These are phyloP conservation scores for Tiliacea aurago DNA, from an alignment of 2,888 invertebrate genomes.

Conservation along the genomic window DNA sequence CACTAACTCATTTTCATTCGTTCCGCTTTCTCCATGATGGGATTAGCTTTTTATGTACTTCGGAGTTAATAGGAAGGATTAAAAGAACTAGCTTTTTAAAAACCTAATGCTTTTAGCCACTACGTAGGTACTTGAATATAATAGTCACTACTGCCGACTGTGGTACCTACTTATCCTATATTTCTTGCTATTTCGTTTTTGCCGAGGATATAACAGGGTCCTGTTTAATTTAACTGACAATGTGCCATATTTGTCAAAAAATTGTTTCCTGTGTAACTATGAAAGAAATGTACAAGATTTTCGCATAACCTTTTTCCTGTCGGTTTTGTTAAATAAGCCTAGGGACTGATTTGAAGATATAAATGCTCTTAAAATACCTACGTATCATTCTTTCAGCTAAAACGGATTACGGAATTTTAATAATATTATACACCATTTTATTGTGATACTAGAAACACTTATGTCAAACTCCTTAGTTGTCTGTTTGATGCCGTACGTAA, in stretches of 20 bases:
- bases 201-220: background rate
- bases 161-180: background rate
- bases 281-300: no score
- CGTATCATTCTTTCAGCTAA: no score
- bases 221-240: background rate
- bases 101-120: background rate
- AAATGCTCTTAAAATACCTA: no score
- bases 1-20: conserved; percentile 3
- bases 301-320: no score
- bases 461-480: no score
- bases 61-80: background rate
- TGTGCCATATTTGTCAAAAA: background rate
- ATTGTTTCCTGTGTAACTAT: no score
- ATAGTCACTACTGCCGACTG: background rate
- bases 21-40: background rate
- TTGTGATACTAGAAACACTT: no score
- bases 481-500: no score
- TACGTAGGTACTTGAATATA: background rate
- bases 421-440: no score
- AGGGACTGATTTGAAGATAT: no score
- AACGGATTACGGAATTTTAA: no score
- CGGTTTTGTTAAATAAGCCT: no score
- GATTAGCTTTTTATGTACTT: background rate
- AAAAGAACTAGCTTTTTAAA: background rate
- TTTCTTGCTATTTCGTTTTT: background rate